Base-by-base conservation (phyloP, 2,888 invertebrate genomes). In the Drosophila paramelanica region DNA sequence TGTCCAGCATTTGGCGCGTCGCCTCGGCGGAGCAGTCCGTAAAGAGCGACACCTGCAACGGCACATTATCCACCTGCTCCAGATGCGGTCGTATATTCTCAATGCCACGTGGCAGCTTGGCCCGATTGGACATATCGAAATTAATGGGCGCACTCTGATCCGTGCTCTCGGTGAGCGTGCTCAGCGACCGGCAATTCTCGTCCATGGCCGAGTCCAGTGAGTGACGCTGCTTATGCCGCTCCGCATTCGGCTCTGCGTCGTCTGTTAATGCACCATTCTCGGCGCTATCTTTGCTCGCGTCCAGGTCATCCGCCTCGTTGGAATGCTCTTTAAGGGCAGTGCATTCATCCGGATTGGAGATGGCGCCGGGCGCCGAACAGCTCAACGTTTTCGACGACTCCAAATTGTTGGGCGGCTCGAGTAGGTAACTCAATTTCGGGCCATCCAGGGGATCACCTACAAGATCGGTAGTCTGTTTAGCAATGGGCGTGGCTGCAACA, bases 81-180 rank as follows among this genome's bases (percentile, higher is more conserved):
- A 99, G 95, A 92, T 99, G 99, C 0, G 98, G 98, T 0, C 98
- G 95, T 81, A 99, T 98, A 92, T 98, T 98, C 89, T 98, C 97
- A 81, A 99, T 98, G 51, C 99, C 99, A 57, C 98, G 95, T 0
- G 99, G 99, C 47, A 99, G 93, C 92, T 98, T 98, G 0, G 99
- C 97, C 89, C 98, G 94, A 92, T 98, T 98, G 65, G 97, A 97
- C 95, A 98, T 96, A 90, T 98, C 98, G 90, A 98, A 98, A 92
- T 97, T 96, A 74, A 98, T 95, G 0, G 98, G 97, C 42, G 96
- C 97, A 87, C 97, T 97, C 90, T 97, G 97, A 88, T 98, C 97
- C 0, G 97, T 97, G 91, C 97, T 97, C 91, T 97, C 97, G 0
- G 97, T 97, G 69, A 97, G 94, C 79, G 96, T 96, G 90, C 97